Evolutionary conservation across 2,888 invertebrate species (phyloP).

Genomic region (Drosophila glabriapex): DNA sequence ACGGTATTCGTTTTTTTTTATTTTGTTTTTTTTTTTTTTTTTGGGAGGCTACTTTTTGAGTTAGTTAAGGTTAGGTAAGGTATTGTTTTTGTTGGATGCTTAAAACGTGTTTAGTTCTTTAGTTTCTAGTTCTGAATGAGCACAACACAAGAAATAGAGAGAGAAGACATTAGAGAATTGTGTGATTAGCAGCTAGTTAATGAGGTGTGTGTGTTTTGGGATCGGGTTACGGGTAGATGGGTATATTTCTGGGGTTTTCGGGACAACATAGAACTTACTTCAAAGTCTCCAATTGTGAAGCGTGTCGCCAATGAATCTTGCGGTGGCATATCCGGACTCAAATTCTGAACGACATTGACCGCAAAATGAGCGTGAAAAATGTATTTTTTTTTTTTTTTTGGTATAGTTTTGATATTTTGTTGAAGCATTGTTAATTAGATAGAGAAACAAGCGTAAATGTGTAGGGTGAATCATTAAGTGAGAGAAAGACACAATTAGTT

Average conservation of each 20-base stretch:
- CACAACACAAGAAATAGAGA: conserved; percentile 35
- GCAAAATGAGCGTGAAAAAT: conserved; percentile 58
- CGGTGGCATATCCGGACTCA: conserved; percentile 88
- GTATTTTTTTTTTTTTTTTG: conserved; percentile 41
- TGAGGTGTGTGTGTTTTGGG: conserved; percentile 18
- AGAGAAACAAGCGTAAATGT: conserved; percentile 68
- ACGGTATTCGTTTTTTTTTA: conserved; percentile 2
- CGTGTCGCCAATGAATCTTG: conserved; percentile 87
- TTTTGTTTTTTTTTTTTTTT: not conserved
- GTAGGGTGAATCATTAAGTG: conserved; percentile 59
- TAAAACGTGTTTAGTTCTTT: conserved; percentile 32
- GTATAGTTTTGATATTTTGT: conserved; percentile 36
- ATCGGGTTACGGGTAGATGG: not conserved
- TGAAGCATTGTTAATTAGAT: conserved; percentile 59
- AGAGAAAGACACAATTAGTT: conserved; percentile 79
- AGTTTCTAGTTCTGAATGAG: conserved; percentile 57
- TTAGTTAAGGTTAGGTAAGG: conserved; percentile 36
- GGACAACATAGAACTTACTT: conserved; percentile 87
- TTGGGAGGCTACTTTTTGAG: conserved; percentile 35
- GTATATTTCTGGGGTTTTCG: conserved; percentile 1
- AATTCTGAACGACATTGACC: conserved; percentile 86
- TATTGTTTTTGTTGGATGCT: conserved; percentile 37
- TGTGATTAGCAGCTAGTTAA: conserved; percentile 58
- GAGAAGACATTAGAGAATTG: conserved; percentile 42
- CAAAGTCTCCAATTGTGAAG: conserved; percentile 92